Evolutionary conservation across 2,797 vertebrate species (phyloP), one percentile per base, ranked within the genome.

Genomic region (Philypnodon macrostomus): DNA sequence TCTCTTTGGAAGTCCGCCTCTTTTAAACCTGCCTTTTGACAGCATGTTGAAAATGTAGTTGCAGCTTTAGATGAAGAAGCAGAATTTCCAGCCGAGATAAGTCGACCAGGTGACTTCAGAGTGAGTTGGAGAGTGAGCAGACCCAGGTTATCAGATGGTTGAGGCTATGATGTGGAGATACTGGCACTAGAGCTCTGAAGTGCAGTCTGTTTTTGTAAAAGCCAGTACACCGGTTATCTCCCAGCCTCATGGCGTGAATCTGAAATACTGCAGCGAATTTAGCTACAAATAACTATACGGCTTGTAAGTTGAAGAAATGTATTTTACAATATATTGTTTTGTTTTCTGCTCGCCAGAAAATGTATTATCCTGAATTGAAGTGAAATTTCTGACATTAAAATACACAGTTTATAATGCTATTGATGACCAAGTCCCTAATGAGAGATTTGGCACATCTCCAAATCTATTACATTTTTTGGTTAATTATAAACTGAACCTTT

Each of bases 61-160:
- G 46, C 41, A 47, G 58, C 58, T 52, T 52, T 60, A 69, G 71
- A 84, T 80, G 81, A 58, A 47, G 15, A 27, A 40, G 29, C 26
- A 48, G 67, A 53, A 73, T 63, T 63, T 66, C 61, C 49, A 52
- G 21, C 44, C 17, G 42, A 83, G 75, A 79, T 75, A 75, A 83
- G 7, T 67, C 57, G 44, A 61, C 35, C 54, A 47, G 64, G 68
- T 75, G 64, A 78, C 47, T 79, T 63, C 19, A 54, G 70, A 51
- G 49, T 57, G 67, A 57, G 47, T 69, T 70, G 57, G 62, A 75
- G 34, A 63, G 70, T 50, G 34, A 58, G 50, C 27, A 17, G 36
- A 3, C 21, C 34, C 36, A 23, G 37, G 63, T 77, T 80, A 84
- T 87, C 85, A 75, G 74, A 85, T 85, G 50, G 64, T 70, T 29